These are phyloP conservation scores for Coelogynopora nodosa DNA, from an alignment of 2,888 invertebrate species.

Conservation along the genomic window DNA sequence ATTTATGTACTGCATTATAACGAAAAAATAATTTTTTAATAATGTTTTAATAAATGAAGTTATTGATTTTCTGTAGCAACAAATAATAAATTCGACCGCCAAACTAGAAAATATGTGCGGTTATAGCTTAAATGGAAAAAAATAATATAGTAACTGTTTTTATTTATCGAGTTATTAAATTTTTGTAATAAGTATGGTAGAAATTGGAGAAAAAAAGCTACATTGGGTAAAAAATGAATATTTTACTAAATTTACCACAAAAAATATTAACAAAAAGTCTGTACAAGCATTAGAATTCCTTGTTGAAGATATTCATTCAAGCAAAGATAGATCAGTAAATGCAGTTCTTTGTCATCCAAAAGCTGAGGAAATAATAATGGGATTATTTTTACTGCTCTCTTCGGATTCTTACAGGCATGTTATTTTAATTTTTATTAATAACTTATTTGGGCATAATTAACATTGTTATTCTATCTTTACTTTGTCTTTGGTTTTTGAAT, in stretches of 20 bases:
- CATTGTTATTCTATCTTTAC: too few species aligned
- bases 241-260: slow-evolving; percentile 33
- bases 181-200: not conserved
- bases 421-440: not conserved
- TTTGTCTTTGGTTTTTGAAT: too few species aligned
- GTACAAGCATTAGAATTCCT: slow-evolving; percentile 56
- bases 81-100: not conserved
- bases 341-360: slow-evolving; percentile 58
- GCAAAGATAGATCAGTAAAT: slow-evolving; percentile 57
- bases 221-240: slow-evolving; percentile 45
- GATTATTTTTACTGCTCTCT: slow-evolving; percentile 55
- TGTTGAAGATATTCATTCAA: slow-evolving; percentile 59
- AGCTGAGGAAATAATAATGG: slow-evolving; percentile 60
- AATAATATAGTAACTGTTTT: not conserved
- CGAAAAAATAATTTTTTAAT: not conserved
- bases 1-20: not conserved
- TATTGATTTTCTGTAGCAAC: not conserved
- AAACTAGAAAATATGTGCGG: not conserved
- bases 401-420: slow-evolving; percentile 54
- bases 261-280: not conserved
- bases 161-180: not conserved
- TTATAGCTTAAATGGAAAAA: too few species aligned
- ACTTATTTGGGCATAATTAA: not conserved
- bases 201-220: not conserved
- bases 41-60: not conserved